phyloP scores from a whole-genome alignment of 2,113 vertebrate genomes.

The Blennius ocellaris region DNA sequence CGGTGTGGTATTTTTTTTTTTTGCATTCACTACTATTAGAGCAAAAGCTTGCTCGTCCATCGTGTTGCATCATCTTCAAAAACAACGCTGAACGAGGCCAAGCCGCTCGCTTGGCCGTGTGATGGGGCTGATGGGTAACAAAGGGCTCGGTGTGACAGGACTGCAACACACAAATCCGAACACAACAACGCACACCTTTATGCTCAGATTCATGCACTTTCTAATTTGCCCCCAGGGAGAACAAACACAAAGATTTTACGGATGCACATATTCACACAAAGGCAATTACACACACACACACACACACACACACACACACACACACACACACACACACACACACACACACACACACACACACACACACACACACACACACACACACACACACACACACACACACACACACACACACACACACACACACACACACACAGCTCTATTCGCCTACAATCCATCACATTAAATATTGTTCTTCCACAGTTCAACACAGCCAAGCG shows the following conservation, averaged over 20 bases:
- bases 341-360: too few species aligned
- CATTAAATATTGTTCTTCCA: constrained; percentile 3
- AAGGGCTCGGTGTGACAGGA: constrained; percentile 33
- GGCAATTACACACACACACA: constrained; percentile 1
- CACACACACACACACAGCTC: too few species aligned
- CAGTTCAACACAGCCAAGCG: constrained; percentile 1
- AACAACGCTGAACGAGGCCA: constrained; percentile 25
- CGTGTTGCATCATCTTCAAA: constrained; percentile 65
- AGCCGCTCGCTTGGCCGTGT: constrained; percentile 22
- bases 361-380: too few species aligned
- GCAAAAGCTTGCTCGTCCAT: constrained; percentile 32
- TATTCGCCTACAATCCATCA: too few species aligned
- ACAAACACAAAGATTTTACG: background rate
- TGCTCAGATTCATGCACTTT: constrained; percentile 32
- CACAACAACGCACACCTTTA: constrained; percentile 25
- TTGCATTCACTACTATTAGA: constrained; percentile 27
- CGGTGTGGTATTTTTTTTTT: too few species aligned
- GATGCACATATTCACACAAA: constrained; percentile 5
- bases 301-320: background rate
- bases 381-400: too few species aligned
- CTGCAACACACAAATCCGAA: background rate
- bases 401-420: too few species aligned
- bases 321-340: background rate
- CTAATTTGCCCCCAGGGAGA: background rate
- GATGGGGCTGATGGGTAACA: constrained; percentile 55